Evolutionary conservation across 2,888 invertebrate species (phyloP).

Genomic region (Cactoblastis cactorum): DNA sequence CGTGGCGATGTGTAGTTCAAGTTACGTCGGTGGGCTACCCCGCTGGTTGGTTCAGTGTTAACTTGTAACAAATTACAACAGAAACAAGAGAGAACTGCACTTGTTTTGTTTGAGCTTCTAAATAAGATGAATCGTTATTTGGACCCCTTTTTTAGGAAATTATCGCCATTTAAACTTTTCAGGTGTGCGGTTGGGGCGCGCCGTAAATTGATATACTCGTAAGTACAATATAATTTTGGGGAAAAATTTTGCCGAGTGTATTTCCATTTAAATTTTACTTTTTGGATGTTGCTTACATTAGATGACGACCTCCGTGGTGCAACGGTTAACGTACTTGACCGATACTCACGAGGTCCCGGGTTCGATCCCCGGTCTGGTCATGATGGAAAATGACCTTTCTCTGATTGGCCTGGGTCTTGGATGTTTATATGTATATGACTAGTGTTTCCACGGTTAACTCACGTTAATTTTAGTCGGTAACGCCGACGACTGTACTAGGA

Average conservation of each 20-base stretch:
- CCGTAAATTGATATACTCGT: conserved; percentile 6
- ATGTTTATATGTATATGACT: too few species aligned
- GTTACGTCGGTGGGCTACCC: conserved; percentile 48
- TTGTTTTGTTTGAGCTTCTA: conserved; percentile 44
- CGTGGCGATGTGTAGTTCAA: conserved; percentile 28
- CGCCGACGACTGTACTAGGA: too few species aligned
- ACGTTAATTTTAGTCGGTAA: too few species aligned
- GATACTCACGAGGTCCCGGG: too few species aligned
- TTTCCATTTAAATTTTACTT: neutral
- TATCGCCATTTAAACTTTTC: conserved; percentile 32
- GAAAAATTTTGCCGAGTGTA: neutral
- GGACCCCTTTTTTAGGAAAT: conserved; percentile 59
- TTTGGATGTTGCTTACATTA: neutral
- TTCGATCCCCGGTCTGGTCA: too few species aligned
- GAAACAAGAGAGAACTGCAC: conserved; percentile 59
- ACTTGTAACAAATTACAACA: conserved; percentile 72
- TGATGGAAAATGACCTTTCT: too few species aligned
- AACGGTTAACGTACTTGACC: too few species aligned
- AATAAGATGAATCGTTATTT: conserved; percentile 62
- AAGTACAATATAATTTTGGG: neutral
- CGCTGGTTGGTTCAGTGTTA: conserved; percentile 60
- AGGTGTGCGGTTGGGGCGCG: neutral
- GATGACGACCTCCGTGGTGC: too few species aligned
- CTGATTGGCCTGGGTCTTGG: too few species aligned
- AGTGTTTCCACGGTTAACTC: too few species aligned